phyloP scores from a whole-genome alignment of 2,888 invertebrate species.

The Euclidia mi region DNA sequence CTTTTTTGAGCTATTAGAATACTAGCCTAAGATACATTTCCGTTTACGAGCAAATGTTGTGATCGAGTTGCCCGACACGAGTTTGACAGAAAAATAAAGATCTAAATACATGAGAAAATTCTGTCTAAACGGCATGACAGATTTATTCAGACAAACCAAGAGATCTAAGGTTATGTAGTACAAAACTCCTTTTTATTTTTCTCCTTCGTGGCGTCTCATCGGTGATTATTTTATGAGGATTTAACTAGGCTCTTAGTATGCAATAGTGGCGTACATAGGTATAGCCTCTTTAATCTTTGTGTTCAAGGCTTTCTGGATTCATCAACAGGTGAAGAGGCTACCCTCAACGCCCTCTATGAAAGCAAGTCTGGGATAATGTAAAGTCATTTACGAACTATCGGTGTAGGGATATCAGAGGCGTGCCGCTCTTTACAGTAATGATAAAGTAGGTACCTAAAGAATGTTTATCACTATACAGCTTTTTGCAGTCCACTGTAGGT shows the following conservation, averaged over 20 bases:
- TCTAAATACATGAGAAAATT: no score
- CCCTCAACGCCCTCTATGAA: not conserved
- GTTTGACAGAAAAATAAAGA: no score
- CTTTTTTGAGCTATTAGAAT: no score
- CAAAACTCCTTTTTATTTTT: slow-evolving; percentile 31
- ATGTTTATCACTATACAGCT: no score
- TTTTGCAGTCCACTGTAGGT: no score
- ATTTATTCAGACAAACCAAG: slow-evolving; percentile 11
- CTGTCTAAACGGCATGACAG: no score
- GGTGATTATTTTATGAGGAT: slow-evolving; percentile 51
- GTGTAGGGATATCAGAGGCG: no score
- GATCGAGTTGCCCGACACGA: no score
- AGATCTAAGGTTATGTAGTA: slow-evolving; percentile 12
- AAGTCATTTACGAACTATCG: not conserved
- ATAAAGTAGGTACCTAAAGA: no score
- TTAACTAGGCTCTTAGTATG: slow-evolving; percentile 43
- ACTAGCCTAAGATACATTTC: no score
- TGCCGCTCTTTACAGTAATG: no score
- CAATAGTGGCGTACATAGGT: slow-evolving; percentile 23
- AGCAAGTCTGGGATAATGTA: not conserved
- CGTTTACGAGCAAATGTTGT: no score
- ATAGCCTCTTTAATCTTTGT: slow-evolving; percentile 37
- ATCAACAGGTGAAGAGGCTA: slow-evolving; percentile 13
- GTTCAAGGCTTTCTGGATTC: slow-evolving; percentile 26
- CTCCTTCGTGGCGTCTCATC: slow-evolving; percentile 25